A percentile compares a stretch with the other conserved stretches of the same genome.
Conservation (phyloP, 2,113 vertebrate species). For the Coptodon bakossiorum region DNA sequence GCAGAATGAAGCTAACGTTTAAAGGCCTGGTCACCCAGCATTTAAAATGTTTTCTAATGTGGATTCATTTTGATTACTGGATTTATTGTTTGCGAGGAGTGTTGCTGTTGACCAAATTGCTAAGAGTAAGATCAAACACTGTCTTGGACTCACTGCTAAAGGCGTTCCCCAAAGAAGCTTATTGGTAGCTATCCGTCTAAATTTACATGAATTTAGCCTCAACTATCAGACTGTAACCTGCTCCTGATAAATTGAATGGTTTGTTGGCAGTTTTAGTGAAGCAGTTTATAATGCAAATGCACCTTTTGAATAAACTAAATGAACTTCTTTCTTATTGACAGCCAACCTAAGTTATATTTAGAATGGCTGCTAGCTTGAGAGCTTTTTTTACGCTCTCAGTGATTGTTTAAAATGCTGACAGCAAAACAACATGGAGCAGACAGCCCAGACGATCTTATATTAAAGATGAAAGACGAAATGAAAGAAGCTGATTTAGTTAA, state of each 20-base stretch:
- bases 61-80: background rate
- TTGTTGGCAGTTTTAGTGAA: background rate
- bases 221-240: background rate
- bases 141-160: background rate
- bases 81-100: background rate
- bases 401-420: background rate
- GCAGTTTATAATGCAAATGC: background rate
- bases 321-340: background rate
- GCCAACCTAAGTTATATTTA: background rate
- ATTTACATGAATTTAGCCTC: background rate
- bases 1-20: background rate
- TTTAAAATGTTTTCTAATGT: background rate
- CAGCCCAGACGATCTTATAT: background rate
- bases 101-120: background rate
- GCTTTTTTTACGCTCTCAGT: background rate
- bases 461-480: accelerated
- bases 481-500: background rate
- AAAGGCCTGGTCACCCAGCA: background rate
- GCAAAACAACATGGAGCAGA: background rate
- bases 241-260: background rate
- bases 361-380: background rate
- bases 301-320: background rate
- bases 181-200: background rate
- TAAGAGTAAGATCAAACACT: background rate
- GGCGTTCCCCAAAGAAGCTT: background rate